Conservation (phyloP, 2,888 invertebrate genomes). For the Pristionchus entomophagus region DNA sequence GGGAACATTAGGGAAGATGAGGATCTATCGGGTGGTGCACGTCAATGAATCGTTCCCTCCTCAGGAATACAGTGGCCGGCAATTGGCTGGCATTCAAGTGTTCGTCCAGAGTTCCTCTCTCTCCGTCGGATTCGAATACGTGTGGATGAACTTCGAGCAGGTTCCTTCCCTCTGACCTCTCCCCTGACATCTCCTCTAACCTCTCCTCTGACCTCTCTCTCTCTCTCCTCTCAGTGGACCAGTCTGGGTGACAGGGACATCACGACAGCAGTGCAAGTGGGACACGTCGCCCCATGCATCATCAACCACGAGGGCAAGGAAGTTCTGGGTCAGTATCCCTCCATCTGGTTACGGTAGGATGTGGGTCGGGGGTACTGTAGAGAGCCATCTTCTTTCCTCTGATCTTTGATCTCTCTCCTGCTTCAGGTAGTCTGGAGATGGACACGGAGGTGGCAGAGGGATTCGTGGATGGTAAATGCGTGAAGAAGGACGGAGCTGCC, state of each 20-base stretch:
- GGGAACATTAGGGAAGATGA: too few relatives aligned
- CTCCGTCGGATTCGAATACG: conserved; percentile 42
- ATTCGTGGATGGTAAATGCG: conserved; percentile 2
- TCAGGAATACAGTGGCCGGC: conserved; percentile 31
- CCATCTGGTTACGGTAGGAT: too few relatives aligned
- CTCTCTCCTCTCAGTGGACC: background rate
- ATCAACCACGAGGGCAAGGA: conserved; percentile 25
- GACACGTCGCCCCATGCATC: conserved; percentile 21
- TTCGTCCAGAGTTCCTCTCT: conserved; percentile 31
- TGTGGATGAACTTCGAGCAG: conserved; percentile 39
- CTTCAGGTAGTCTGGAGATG: conserved; percentile 46
- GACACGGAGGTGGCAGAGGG: conserved; percentile 42
- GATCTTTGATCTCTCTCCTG: background rate
- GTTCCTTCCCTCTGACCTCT: background rate
- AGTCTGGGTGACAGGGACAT: conserved; percentile 2
- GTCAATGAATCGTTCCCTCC: background rate
- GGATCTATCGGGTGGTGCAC: too few relatives aligned
- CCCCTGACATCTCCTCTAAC: background rate
- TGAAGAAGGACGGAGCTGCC: conserved; percentile 42
- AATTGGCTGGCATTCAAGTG: conserved; percentile 27
- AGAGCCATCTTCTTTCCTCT: background rate
- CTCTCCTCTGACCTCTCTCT: background rate
- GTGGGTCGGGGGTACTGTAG: too few relatives aligned
- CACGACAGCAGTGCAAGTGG: conserved; percentile 21
- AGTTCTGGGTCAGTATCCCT: conserved; percentile 16